Base-by-base conservation (phyloP, 2,797 vertebrate genomes). In the Chelmon rostratus region DNA sequence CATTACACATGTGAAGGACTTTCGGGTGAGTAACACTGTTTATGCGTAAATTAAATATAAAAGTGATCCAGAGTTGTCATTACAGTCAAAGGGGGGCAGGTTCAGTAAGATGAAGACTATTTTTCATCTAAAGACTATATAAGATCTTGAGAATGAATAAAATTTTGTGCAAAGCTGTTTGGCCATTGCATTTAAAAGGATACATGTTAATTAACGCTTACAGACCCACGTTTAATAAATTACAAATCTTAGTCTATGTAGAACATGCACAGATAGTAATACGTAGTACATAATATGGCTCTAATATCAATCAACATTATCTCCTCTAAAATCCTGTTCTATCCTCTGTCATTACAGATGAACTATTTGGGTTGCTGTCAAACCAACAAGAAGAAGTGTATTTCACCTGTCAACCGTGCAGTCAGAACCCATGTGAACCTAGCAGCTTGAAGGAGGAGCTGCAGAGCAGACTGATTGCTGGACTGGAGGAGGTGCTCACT, bases 1-100 rank as follows among this genome's bases (percentile, higher is more conserved):
- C 97, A 98, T 38, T 93, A 96, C 78, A 95, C 94, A 84, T 98
- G 97, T 77, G 97, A 97, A 91, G 96, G 96, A 19, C 93, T 98
- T 68, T 96, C 97, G 7, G 97, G 97, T 98, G 70, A 90, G 94
- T 77, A 37, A 23, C 23, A 21, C 16, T 37, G 6, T 53, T 28
- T 49, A 8, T 49, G 58, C 31, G 18, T 52, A 42, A 16, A 53
- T 15, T 1, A 33, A 1, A n/a, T 28, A 15, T 54, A 5, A 44
- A 62, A 68, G 19, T 18, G 23, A 61, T 52, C 19, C 21, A 7
- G 15, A 9, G 28, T 56, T 61, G 68, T 52, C 16, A 50, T 44
- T 50, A 15, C 73, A 67, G 23, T 13, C 50, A 67, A 53, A 67
- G 42, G 10, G 19, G 23, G 19, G 35, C 37, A 19, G 16, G 13